Evolutionary conservation across 2,888 invertebrate genomes (phyloP), one percentile per base, ranked within the genome.

Genomic region (Drosophila ustulata): DNA sequence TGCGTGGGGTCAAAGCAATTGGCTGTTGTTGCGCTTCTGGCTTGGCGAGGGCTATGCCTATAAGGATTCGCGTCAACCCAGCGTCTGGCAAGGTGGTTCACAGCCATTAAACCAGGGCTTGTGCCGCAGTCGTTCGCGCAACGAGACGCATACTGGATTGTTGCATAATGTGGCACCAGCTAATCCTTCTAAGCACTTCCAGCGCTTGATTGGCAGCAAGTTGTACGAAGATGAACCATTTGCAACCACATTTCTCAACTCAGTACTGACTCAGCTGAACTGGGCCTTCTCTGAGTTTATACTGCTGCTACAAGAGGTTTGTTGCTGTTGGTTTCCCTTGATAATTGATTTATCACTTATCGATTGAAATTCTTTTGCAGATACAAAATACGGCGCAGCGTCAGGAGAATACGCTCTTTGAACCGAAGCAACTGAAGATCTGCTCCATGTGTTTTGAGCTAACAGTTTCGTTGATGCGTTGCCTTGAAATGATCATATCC

Each of bases 201-300:
- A 92, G 50, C 90, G 93, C 30, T 93, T 96, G 1, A 94, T 97
- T 45, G 94, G 93, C 41, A 93, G 94, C 9, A 94, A 95, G 55
- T 90, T 97, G 34, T 75, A 93, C 0, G 92, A 93, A 3, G 95
- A 96, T 84, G 94, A 95, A 6, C 94, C 94, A 34, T 93, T 94
- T 23, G 95, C 96, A 0, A 95, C 95, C 0, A 92, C 94, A 0
- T 96, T 95, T 88, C 93, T 97, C 9, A 96, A 97, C 91, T 96
- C 96, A 0, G 93, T 97, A 26, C 93, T 97, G 5, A 96, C 95
- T 88, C 96, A 97, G 83, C 93, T 97, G 4, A 97, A 97, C 92
- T 97, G 97, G 97, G 96, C 96, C 0, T 97, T 97, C 90, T 97
- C 97, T 0, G 97, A 97, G 89, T 97, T 97, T 88, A 96, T 97